phyloP scores from a whole-genome alignment of 1,140 invertebrate species.

The Spodoptera frugiperda region DNA sequence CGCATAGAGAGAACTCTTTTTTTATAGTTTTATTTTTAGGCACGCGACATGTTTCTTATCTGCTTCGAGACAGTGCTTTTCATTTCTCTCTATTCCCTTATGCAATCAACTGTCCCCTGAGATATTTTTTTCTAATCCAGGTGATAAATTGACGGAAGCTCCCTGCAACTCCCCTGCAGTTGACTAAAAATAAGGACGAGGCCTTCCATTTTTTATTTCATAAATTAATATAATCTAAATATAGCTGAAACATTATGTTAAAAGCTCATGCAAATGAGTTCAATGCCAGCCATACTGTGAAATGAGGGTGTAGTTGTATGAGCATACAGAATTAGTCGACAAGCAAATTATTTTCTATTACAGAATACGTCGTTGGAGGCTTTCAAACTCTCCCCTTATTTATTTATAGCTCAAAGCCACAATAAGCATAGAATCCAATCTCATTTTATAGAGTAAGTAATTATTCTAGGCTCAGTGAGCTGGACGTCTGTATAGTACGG shows the following conservation, averaged over 20 bases:
- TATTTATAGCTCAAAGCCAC: constrained; percentile 7
- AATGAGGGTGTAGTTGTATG: not conserved
- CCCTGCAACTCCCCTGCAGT: constrained; percentile 51
- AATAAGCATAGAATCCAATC: constrained; percentile 32
- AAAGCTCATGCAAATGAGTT: constrained; percentile 16
- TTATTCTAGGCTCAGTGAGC: constrained; percentile 32
- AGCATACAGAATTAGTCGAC: not conserved
- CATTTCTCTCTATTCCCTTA: constrained; percentile 35
- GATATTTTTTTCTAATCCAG: constrained; percentile 70
- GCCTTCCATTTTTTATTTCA: constrained; percentile 62
- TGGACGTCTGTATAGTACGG: constrained; percentile 47
- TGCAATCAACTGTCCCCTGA: constrained; percentile 52
- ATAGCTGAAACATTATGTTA: constrained; percentile 25
- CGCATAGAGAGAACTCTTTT: constrained; percentile 40
- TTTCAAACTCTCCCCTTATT: constrained; percentile 16
- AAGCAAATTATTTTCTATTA: not conserved
- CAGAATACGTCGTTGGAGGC: not conserved
- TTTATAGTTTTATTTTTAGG: constrained; percentile 42
- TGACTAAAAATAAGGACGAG: constrained; percentile 65
- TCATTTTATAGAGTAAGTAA: constrained; percentile 25
- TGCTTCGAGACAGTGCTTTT: constrained; percentile 31
- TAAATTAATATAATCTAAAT: constrained; percentile 51
- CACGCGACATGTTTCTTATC: constrained; percentile 3
- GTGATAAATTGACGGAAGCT: constrained; percentile 68
- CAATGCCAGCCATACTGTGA: not conserved